Base-by-base conservation (phyloP, 2,113 vertebrate genomes). In the Enhydra lutris region DNA sequence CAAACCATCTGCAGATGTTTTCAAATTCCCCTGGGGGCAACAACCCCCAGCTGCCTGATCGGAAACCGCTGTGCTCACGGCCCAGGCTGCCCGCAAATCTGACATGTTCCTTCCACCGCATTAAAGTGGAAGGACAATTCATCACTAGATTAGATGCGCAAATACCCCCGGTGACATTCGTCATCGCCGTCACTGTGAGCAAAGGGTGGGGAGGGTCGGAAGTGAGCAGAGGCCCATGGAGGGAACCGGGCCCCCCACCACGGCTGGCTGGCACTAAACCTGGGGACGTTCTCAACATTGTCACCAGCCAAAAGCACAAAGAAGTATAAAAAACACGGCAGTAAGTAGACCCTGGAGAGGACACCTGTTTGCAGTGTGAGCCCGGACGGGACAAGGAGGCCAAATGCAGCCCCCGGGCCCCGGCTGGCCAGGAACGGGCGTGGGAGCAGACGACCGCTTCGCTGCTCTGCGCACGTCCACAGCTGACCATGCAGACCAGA, bases 351-450 rank as follows among this genome's bases (percentile, higher is more conserved):
- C 31, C 39, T 29, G 6, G 26, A 55, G 50, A 55, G 17, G 65
- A 31, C 17, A 9, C 24, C 23, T 57, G 24, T 74, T 55, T 39
- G 39, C 0, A 12, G 39, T 1, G 14, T 6, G 29, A 76, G 15
- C 59, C 39, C 24, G 29, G 36, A 8, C 34, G 20, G 39, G 34
- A 13, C 6, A 23, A 13, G 34, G 86, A 78, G 63, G 65, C n/a
- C 24, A 31, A 14, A 11, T 0, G 1, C 13, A 17, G 11, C 74
- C 39, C 57, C 4, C 11, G 20, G 12, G 2, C n/a, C n/a, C 52
- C 55, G 0, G 50, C 0, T 2, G 73, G 36, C 0, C 1, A 61
- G 50, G 74, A 69, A 36, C 0, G 0, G 57, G 0, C 0, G 0
- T 31, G 26, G 13, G 12, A 18, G 74, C 18, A 0, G 8, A 65